Evolutionary conservation across 2,113 vertebrate species (phyloP).

Genomic region (Castor canadensis): DNA sequence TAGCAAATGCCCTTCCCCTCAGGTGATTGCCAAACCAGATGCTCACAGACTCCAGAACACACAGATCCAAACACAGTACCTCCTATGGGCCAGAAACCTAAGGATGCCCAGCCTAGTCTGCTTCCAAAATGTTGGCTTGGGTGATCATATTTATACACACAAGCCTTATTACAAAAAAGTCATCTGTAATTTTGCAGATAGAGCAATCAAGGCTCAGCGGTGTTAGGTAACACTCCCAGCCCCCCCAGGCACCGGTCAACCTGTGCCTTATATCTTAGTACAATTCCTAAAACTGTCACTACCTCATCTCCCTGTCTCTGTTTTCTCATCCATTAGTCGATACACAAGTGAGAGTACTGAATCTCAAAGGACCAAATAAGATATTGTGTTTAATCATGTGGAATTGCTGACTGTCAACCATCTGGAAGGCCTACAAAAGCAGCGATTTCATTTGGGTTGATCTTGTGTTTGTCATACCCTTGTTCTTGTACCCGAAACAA

Average conservation of each 20-base stretch:
- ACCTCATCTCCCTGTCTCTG: neutral
- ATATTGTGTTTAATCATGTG: neutral
- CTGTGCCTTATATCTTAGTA: too few species aligned
- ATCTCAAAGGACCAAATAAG: neutral
- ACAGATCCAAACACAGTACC: neutral
- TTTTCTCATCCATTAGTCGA: neutral
- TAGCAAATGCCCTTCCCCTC: neutral
- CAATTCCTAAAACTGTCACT: neutral
- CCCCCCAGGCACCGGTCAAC: too few species aligned
- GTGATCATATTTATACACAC: neutral
- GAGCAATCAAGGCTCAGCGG: neutral
- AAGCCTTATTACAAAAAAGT: neutral
- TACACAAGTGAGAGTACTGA: neutral
- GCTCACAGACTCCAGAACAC: neutral
- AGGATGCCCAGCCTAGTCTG: neutral
- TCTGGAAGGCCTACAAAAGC: neutral
- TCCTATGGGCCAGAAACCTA: neutral
- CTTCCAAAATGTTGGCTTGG: neutral
- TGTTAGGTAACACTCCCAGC: neutral
- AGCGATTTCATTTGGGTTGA: too few species aligned
- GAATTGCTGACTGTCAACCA: neutral
- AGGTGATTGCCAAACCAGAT: neutral
- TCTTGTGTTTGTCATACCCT: neutral
- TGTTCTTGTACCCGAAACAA: neutral
- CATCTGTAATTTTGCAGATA: neutral